Evolutionary conservation across 2,888 invertebrate species (phyloP), one percentile per base, ranked within the genome.

Genomic region (Himalopsyche anomala): DNA sequence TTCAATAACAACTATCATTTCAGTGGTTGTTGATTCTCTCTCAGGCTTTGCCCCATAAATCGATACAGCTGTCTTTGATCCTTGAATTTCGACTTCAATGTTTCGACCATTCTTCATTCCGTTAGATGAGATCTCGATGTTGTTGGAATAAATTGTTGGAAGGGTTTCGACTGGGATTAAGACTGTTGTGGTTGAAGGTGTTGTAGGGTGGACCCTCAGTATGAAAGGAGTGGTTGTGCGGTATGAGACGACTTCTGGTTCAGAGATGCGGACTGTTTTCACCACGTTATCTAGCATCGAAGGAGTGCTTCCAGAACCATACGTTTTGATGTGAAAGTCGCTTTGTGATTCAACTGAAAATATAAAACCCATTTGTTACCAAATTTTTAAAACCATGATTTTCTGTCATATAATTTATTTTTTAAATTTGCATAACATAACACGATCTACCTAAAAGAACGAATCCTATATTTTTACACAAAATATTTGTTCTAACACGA

Each of bases 301-400:
- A 80, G 93, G 91, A 69, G 93, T 91, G 87, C 92, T 89, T 85
- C 92, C 89, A 15, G 92, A 90, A 69, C 92, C 91, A 91, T 94
- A 91, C 89, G 94, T 91, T 92, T 94, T 90, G 92, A 94, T 89
- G 91, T 98, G 97, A 91, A 96, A 97, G 92, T 97, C 97, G 91
- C 97, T 96, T 92, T 98, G 97, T 17, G 97, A 96, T 92, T 97
- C 97, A 90, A 97, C 97, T 97, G 92, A 17, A 94, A 51, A 51
- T 15, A 94, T 87, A 87, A 84, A 74, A 38, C 82, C 17, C 51
- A 82, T 9, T 36, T 56, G 0, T 74, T 84, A 81, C 79, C 51
- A 55, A 62, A 28, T 28, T 28, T 28, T 28, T 28, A 28, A 28
- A 28, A 28, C 28, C 28, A 28, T 28, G 74, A 40, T 36, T 11